Evolutionary conservation across 2,113 vertebrate genomes (phyloP), one percentile per base, ranked within the genome.

Genomic region (Struthidea cinerea): DNA sequence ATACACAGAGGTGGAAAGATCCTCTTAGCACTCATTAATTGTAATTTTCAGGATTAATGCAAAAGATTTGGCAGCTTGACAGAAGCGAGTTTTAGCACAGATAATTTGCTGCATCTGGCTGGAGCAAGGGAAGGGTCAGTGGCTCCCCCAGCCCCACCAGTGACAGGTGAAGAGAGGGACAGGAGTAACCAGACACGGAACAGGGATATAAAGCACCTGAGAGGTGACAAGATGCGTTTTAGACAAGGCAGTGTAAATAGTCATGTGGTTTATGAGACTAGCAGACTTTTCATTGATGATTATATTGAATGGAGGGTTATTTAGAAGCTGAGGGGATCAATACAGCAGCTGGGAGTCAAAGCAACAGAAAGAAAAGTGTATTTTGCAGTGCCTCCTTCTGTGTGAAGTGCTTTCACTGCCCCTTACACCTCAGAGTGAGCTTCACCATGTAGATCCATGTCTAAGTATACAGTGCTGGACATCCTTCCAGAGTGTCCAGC

Each of bases 11-110:
- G 94, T 94, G 91, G 88, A 77, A 94, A 96, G 87, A 97, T 95
- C 95, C 95, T 93, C 97, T 96, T 96, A 95, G 78, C 50, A 9
- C 71, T 96, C 96, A 96, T 96, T 97, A 97, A 96, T 92, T 94
- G 93, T 87, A 85, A 96, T 96, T 97, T 96, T 89, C 81, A 77
- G 95, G 94, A 97, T 97, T 97, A 96, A 93, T 95, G 89, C 60
- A 87, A 87, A 96, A 95, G 94, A 95, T 96, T 91, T 97, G 96
- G 97, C 97, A 92, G 93, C 82, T 77, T 81, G 87, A 91, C 94
- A 94, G 93, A 80, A 63, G 84, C 49, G 81, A 94, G 92, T 96
- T 96, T 89, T 84, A 93, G 35, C 73, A 75, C 60, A 92, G 92
- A 94, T 92, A 74, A 96, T 89, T 82, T 79, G 68, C 84, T 70